phyloP scores from a whole-genome alignment of 64 coral and sea anemone species.

The Stichodactyla mertensii region DNA sequence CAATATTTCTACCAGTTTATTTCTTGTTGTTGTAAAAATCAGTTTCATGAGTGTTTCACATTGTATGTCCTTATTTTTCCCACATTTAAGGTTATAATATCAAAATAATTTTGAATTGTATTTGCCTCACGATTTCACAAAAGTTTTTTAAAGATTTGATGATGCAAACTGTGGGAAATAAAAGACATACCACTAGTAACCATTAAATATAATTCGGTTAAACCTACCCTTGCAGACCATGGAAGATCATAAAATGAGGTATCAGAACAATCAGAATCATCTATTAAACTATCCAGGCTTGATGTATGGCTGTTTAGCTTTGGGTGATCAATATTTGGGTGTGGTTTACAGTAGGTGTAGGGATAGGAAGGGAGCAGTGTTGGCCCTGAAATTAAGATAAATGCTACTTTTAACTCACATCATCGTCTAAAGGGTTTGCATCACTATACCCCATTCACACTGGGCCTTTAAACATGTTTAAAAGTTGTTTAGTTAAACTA shows the following conservation, averaged over 20 bases:
- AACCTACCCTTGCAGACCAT: conserved; percentile 4
- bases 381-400: not conserved
- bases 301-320: not conserved
- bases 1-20: too few species aligned
- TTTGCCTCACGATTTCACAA: too few species aligned
- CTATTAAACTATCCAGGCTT: conserved; percentile 7
- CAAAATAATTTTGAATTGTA: too few species aligned
- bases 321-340: not conserved
- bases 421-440: too few species aligned
- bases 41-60: too few species aligned
- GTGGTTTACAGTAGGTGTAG: not conserved
- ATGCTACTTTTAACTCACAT: not conserved
- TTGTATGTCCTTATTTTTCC: too few species aligned
- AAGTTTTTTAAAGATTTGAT: not conserved
- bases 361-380: not conserved
- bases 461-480: too few species aligned
- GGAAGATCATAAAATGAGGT: conserved; percentile 13
- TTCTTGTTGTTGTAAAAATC: too few species aligned
- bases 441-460: too few species aligned
- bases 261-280: conserved; percentile 17
- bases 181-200: not conserved
- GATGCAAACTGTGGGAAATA: too few species aligned
- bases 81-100: too few species aligned
- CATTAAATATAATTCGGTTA: not conserved
- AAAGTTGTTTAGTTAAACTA: too few species aligned